phyloP scores from a whole-genome alignment of 2,113 vertebrate species.

The Xenopus tropicalis region UCB_Xtro_10.0 CM004444.2:92545501-92546000 shows the following conservation, averaged over 20 bases:
- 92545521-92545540: slow-evolving; percentile 37
- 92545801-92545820: too few relatives aligned
- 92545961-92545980: too few relatives aligned
- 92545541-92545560: slow-evolving; percentile 56
- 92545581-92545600: slow-evolving; percentile 65
- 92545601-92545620: slow-evolving; percentile 69
- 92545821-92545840: too few relatives aligned
- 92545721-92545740: slow-evolving; percentile 76
- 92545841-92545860: too few relatives aligned
- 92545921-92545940: too few relatives aligned
- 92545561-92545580: slow-evolving; percentile 60
- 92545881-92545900: too few relatives aligned
- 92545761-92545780: slow-evolving; percentile 70
- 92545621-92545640: slow-evolving; percentile 69
- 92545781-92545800: not conserved
- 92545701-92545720: slow-evolving; percentile 82
- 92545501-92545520: slow-evolving; percentile 34
- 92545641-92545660: slow-evolving; percentile 72
- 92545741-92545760: slow-evolving; percentile 67
- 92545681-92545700: slow-evolving; percentile 65
- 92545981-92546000: too few relatives aligned
- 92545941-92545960: too few relatives aligned
- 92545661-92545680: slow-evolving; percentile 57
- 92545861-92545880: too few relatives aligned
- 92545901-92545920: too few relatives aligned